Conservation (phyloP, 1,140 invertebrate species). For the Lanistes nyassanus region DNA sequence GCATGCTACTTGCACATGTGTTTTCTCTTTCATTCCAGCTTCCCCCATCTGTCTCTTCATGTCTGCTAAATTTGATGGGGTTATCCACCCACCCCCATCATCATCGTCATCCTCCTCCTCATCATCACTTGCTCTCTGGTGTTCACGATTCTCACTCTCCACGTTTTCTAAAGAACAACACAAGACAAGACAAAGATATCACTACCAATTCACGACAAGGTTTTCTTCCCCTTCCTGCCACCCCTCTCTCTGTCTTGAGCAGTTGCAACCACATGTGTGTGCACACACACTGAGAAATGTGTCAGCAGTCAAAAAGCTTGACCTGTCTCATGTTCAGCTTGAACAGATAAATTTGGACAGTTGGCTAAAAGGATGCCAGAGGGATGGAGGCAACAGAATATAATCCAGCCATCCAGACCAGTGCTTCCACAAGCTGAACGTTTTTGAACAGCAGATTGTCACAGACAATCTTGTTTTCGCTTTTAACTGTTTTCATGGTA, state of each 20-base stretch:
- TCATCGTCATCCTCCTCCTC: slow-evolving; percentile 65
- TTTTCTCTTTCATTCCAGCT: slow-evolving; percentile 70
- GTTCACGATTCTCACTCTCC: slow-evolving; percentile 19
- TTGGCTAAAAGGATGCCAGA: not conserved
- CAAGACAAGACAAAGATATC: too few relatives aligned
- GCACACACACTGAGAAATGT: slow-evolving; percentile 3
- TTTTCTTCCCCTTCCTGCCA: too few relatives aligned
- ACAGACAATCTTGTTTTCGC: too few relatives aligned
- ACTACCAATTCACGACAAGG: too few relatives aligned
- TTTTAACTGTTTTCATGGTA: too few relatives aligned
- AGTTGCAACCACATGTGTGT: not conserved
- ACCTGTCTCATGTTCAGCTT: too few relatives aligned
- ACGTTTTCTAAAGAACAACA: not conserved
- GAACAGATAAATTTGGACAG: too few relatives aligned
- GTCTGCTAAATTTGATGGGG: slow-evolving; percentile 82
- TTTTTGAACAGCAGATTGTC: too few relatives aligned
- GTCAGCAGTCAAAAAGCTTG: not conserved
- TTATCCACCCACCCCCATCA: slow-evolving; percentile 89
- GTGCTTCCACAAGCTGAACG: too few relatives aligned
- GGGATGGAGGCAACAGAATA: not conserved
- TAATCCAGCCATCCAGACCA: too few relatives aligned
- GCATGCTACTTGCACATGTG: slow-evolving; percentile 81
- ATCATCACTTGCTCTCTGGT: too few relatives aligned
- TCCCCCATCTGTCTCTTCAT: slow-evolving; percentile 77
- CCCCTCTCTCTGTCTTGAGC: slow-evolving; percentile 9